Evolutionary conservation across 2,888 invertebrate species (phyloP).

Genomic region (Caenorhabditis doughertyi): DNA sequence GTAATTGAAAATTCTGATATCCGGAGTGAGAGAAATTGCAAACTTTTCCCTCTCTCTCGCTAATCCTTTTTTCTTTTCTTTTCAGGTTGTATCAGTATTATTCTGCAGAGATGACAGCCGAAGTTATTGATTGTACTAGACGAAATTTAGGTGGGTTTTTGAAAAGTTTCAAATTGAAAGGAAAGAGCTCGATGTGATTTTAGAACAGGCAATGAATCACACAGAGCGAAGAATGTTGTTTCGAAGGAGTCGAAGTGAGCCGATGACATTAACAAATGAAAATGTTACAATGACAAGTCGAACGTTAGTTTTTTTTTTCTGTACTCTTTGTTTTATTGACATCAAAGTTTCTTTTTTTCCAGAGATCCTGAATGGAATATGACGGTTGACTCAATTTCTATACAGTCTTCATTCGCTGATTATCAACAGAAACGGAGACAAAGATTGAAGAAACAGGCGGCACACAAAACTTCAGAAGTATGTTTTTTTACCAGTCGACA

Average conservation of each 20-base stretch:
- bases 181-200: no score
- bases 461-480: conserved; percentile 28
- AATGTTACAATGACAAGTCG: conserved; percentile 37
- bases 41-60: not conserved
- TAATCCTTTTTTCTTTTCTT: conserved; percentile 10
- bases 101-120: conserved; percentile 45
- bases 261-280: conserved; percentile 28
- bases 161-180: not conserved
- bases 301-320: conserved; percentile 42
- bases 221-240: conserved; percentile 46
- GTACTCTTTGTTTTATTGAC: not conserved
- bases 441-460: conserved; percentile 44
- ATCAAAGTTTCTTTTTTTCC: conserved; percentile 1
- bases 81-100: conserved; percentile 58
- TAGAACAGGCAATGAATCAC: conserved; percentile 45
- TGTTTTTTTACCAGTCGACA: not conserved
- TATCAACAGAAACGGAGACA: conserved; percentile 46
- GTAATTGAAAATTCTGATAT: conserved; percentile 4
- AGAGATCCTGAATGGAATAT: conserved; percentile 64
- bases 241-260: conserved; percentile 58
- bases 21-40: not conserved
- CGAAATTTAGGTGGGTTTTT: conserved; percentile 23
- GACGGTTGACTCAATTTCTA: conserved; percentile 57
- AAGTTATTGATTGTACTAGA: conserved; percentile 37
- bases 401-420: conserved; percentile 59